Percentiles rank a stretch among this genome's conserved stretches.
These are phyloP conservation scores for Lonchura striata DNA, from an alignment of 2,113 vertebrate species.

Conservation along the genomic window DNA sequence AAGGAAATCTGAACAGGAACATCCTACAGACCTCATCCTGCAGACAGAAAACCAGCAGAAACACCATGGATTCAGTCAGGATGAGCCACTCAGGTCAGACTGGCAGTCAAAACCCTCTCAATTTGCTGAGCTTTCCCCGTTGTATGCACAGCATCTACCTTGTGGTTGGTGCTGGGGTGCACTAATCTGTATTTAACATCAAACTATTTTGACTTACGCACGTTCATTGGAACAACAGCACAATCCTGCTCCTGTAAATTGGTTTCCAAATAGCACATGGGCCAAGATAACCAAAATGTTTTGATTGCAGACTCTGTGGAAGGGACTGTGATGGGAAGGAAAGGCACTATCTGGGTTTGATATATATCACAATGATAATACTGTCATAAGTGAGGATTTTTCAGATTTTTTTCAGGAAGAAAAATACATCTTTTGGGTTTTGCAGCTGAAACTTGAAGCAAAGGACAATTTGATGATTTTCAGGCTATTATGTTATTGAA, in stretches of 20 bases:
- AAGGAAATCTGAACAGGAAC: background rate
- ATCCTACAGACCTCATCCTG: background rate
- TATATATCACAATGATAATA: background rate
- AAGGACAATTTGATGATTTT: background rate
- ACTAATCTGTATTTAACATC: background rate
- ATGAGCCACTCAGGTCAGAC: background rate
- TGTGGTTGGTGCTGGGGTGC: background rate
- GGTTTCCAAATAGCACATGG: background rate
- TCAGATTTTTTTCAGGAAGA: background rate
- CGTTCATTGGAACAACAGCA: background rate
- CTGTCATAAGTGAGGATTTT: background rate
- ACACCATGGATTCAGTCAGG: background rate
- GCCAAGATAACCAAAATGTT: background rate
- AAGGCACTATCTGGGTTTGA: background rate
- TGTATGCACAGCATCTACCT: background rate
- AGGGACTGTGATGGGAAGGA: background rate
- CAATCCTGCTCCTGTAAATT: background rate
- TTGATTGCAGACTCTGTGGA: background rate
- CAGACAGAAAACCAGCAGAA: background rate
- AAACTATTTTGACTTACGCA: background rate
- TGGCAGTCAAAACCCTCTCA: background rate
- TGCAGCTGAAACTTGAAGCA: background rate
- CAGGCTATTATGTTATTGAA: background rate
- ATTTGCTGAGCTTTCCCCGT: background rate
- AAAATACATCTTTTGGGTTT: background rate